Base-by-base conservation (phyloP, 64 coral and sea anemone species). In the Stylophora pistillata region DNA sequence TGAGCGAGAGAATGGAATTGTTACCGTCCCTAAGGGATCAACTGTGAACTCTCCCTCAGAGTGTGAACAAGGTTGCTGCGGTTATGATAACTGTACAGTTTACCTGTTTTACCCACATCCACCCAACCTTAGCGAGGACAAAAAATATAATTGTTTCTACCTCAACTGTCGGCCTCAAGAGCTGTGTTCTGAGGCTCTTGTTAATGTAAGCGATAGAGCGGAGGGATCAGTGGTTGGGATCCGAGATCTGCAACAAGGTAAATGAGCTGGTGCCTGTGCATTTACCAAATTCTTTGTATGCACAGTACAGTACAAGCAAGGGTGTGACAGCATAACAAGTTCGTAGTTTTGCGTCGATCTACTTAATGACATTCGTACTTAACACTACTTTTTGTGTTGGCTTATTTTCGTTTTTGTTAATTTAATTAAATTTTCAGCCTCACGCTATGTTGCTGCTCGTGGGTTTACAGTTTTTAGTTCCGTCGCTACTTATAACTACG, bases 161-260 rank as follows among this genome's bases (percentile, higher is more conserved):
- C 33, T 83, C 2, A 83, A 83, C 60, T 83, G 79, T 83, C 79
- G 79, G 37, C 79, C 79, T 13, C 79, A 83, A 32, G 68, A 62
- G 21, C n/a, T 83, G 79, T 83, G 79, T 53, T 66, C 79, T 69
- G 2, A 52, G 61, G 61, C 60, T 25, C 13, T 83, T 59, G 61
- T 83, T 32, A 68, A 83, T 21, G 79, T 83, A 0, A 83, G 79
- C 32, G 52, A 33, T 18, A 83, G 53, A 68, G 61, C 79, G 18
- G 61, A 83, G 52, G 79, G 79, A 83, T 32, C 79, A 13, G 79
- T 83, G 37, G 79, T 83, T 25, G 79, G 79, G 64, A 83, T 83
- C 25, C 79, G 79, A 83, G 60, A 69, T 66, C 20, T 83, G 63
- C 23, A 23, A 15, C 61, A 37, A 59, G 77, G 55, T 79, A 56